Evolutionary conservation across 2,113 vertebrate species (phyloP), one percentile per base, ranked within the genome.

Genomic region (Typhlomys cinereus): DNA sequence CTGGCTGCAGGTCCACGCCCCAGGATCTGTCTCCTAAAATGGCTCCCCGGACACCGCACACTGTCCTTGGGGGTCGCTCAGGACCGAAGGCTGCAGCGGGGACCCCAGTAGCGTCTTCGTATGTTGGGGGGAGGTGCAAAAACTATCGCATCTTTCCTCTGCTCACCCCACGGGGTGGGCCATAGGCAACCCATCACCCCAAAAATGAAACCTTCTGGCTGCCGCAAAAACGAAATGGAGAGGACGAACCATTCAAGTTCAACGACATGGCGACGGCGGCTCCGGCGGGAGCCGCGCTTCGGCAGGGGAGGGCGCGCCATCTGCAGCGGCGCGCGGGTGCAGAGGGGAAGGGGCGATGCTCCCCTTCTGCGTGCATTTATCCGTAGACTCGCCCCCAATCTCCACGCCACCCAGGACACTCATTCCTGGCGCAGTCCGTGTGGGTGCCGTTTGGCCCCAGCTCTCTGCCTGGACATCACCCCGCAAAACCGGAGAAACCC

Each of bases 201-300:
- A 95, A 94, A 89, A 96, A 92, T 88, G 85, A 88, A 96, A 83
- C 86, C 59, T 50, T 87, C 94, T 52, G 85, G 78, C 81, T 59
- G 81, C 87, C 50, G 57, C n/a, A 87, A 82, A 90, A 93, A 89
- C 90, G 94, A 96, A 96, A 94, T 96, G 93, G 90, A 83, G 73
- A 97, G 93, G 93, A 97, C 95, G 95, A 96, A 96, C 96, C 96
- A 98, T 97, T 98, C 98, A 98, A 98, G 98, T 98, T 98, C 98
- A 98, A 98, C 98, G 98, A 98, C 98, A 98, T 96, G 96, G 95
- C 93, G 96, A 97, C 96, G 90, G 95, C 91, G 39, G 94, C 92
- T 95, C 69, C 5, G 76, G 91, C 86, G 21, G 81, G 94, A 96
- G 89, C 95, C 39, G 87, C 13, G 87, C 94, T 96, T 89, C 88